A percentile compares a stretch with the other conserved stretches of the same genome.
These are phyloP conservation scores for Columbina picui DNA, from an alignment of 2,113 vertebrate species.

Conservation along the genomic window DNA sequence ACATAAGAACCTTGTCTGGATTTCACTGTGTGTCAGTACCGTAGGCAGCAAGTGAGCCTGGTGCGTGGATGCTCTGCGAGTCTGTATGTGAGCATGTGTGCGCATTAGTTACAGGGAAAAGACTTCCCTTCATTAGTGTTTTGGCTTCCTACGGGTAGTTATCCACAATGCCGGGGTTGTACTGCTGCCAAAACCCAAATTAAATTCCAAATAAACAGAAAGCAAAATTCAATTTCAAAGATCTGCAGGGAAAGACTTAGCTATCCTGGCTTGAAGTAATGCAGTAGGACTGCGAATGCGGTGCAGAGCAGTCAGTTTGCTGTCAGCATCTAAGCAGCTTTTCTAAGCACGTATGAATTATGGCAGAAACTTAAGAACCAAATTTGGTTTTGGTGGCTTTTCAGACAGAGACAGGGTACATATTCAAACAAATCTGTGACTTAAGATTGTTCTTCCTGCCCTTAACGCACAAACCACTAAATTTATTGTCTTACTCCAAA, in stretches of 20 bases:
- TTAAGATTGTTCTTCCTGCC: background rate
- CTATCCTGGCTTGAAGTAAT: background rate
- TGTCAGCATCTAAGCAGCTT: background rate
- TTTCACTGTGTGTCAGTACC: background rate
- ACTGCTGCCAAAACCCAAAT: background rate
- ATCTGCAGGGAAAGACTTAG: background rate
- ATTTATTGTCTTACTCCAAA: background rate
- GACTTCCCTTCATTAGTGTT: background rate
- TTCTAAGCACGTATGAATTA: background rate
- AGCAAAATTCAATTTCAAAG: background rate
- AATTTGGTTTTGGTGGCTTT: constrained; percentile 50
- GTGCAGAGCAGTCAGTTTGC: background rate
- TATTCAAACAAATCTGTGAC: background rate
- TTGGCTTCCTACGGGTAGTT: background rate
- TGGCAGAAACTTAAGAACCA: background rate
- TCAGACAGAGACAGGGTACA: background rate
- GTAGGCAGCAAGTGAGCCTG: background rate
- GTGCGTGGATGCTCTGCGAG: background rate
- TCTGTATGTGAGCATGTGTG: accelerated
- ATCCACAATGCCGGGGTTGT: background rate
- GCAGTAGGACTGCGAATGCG: background rate
- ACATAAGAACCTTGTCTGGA: background rate
- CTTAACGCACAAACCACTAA: background rate
- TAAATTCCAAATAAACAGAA: background rate
- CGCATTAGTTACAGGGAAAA: background rate